Percentiles rank a stretch among this genome's conserved stretches.
phyloP scores from a whole-genome alignment of 2,888 invertebrate genomes.

The Drosophila fulvimacula region DNA sequence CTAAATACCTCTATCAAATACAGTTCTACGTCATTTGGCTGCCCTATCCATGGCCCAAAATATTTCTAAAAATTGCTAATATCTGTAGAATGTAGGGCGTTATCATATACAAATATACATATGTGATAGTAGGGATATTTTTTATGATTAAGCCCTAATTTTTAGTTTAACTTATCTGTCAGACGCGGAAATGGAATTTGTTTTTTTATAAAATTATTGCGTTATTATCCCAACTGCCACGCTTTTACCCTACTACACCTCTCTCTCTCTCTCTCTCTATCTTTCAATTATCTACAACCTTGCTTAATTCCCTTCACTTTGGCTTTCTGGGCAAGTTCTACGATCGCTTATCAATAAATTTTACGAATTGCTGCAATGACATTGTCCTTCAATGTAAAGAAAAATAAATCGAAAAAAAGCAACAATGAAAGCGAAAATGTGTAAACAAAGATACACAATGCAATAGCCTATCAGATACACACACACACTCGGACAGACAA shows the following conservation, averaged over 20 bases:
- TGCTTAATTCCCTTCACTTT: conserved; percentile 45
- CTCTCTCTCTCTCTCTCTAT: background rate
- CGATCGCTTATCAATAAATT: conserved; percentile 66
- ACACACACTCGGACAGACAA: conserved; percentile 13
- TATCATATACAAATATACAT: background rate
- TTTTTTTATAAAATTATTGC: too few relatives aligned
- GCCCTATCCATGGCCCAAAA: background rate
- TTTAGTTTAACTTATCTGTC: too few relatives aligned
- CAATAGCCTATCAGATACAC: conserved; percentile 42
- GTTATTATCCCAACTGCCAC: too few relatives aligned
- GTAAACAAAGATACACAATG: conserved; percentile 65
- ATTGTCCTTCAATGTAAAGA: conserved; percentile 73
- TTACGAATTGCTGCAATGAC: conserved; percentile 51
- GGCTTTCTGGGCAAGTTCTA: conserved; percentile 49
- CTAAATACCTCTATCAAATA: too few relatives aligned
- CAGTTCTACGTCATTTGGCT: too few relatives aligned
- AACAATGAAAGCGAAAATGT: conserved; percentile 52
- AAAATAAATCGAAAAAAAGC: conserved; percentile 7
- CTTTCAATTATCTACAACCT: conserved; percentile 34
- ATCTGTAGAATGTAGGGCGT: rapidly evolving
- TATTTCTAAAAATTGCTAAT: background rate
- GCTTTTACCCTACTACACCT: background rate
- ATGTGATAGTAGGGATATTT: too few relatives aligned
- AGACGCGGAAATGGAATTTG: too few relatives aligned
- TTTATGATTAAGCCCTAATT: too few relatives aligned